Base-by-base conservation (phyloP, 1,140 invertebrate species). In the Drosophila tsacasi region DNA sequence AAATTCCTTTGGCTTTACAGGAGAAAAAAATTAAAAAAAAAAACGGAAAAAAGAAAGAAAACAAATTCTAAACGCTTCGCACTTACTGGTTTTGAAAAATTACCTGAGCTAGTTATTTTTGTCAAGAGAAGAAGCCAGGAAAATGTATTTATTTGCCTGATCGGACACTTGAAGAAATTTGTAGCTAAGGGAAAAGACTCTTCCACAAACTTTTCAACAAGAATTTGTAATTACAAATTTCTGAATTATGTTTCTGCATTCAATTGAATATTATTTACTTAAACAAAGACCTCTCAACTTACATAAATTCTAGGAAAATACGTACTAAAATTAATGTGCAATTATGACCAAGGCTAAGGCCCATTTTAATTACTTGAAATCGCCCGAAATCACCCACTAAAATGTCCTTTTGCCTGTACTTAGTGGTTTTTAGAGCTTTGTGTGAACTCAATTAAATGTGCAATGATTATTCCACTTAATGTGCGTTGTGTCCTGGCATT, bases 41-140 rank as follows among this genome's bases (percentile, higher is more conserved):
- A 65, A 2, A 21, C 5, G 35, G 1, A 5, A 15, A 27, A 0
- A 10, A 0, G 6, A 13, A 21, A 15, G 4, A 35, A 6, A n/a
- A 35, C 9, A n/a, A 57, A 57, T 57, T 25, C 35, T 57, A 57
- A 57, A 4, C 54, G 54, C 25, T 66, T 66, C 17, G 21, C 63
- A 66, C 58, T 66, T 63, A 25, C 42, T 17, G 63, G 63, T 44
- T 39, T 57, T 57, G 35, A 57, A 25, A 57, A 39, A 39, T 25
- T 25, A 23, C 54, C 21, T 2, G 15, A 23, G 21, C 54, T 25
- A 54, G 19, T 46, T 46, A 46, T 46, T 46, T 46, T 21, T 46
- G 5, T 12, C 9, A 12, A 12, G 25, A n/a, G 47, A 2, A 27
- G 47, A 25, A 15, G 10, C 2, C 21, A 23, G 19, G 7, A 17